Percentiles rank a stretch among this genome's conserved stretches.
Evolutionary conservation across 2,113 vertebrate species (phyloP).

Genomic region (Syrrhaptes paradoxus): DNA sequence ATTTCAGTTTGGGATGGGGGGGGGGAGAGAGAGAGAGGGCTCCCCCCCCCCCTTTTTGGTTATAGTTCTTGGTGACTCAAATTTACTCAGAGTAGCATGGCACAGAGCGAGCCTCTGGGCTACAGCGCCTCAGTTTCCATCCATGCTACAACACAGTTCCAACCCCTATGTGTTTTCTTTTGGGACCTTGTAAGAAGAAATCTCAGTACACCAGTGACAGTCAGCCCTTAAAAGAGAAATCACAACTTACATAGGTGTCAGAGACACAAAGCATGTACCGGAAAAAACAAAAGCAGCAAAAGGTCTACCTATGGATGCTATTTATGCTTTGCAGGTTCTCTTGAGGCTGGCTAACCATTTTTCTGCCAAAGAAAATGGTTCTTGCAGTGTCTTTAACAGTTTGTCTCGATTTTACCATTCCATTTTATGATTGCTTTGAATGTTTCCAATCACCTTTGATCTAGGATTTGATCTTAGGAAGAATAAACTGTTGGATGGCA

Average conservation of each 20-base stretch:
- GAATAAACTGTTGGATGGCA: neutral
- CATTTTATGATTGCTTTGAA: neutral
- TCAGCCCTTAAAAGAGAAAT: neutral
- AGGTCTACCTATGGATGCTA: neutral
- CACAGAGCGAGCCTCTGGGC: neutral
- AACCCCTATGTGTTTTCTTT: fast-evolving
- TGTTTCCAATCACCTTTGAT: neutral
- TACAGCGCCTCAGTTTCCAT: neutral
- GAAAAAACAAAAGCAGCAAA: neutral
- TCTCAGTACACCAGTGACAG: neutral
- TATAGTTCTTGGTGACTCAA: neutral
- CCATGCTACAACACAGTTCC: neutral
- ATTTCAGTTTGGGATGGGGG: neutral
- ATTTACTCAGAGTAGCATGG: fast-evolving
- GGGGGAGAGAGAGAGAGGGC: neutral
- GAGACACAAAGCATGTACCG: neutral
- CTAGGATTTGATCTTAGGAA: neutral
- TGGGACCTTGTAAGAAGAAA: neutral
- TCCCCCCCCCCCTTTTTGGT: neutral
- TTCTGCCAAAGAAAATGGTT: neutral
- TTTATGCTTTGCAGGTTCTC: neutral
- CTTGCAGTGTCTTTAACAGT: neutral
- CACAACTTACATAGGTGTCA: neutral
- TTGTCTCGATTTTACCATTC: neutral
- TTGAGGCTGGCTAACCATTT: neutral